Evolutionary conservation across 2,888 invertebrate genomes (phyloP).

Genomic region (Conistra vaccinii): DNA sequence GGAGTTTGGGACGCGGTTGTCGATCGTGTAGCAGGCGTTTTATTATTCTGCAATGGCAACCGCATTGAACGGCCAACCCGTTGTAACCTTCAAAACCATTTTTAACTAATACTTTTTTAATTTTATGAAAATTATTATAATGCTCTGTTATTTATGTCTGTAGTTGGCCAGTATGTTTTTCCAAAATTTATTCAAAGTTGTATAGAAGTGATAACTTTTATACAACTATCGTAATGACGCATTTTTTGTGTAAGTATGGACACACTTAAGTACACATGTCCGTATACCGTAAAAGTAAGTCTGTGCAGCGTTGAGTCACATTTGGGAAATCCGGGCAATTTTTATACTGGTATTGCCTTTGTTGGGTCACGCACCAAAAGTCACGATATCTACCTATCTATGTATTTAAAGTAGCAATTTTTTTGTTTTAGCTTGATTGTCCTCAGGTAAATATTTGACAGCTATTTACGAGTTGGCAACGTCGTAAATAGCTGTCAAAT

Average conservation of each 20-base stretch:
- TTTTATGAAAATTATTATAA: not conserved
- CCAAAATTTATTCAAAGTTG: not conserved
- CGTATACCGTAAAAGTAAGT: slow-evolving; percentile 31
- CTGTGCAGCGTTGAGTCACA: slow-evolving; percentile 34
- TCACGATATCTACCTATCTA: not conserved
- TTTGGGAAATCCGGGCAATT: slow-evolving; percentile 40
- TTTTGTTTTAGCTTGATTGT: no score
- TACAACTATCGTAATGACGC: slow-evolving; percentile 9
- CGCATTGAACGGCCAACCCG: not conserved
- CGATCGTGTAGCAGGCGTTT: no score
- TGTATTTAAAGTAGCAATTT: no score
- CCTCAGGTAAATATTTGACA: no score
- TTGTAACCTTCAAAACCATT: not conserved
- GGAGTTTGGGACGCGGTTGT: no score
- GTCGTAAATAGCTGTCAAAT: no score
- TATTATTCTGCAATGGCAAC: no score
- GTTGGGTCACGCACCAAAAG: not conserved
- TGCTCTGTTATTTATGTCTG: not conserved
- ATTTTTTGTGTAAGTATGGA: slow-evolving; percentile 3
- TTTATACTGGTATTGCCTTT: not conserved
- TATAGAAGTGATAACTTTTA: not conserved
- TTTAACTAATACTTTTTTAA: not conserved
- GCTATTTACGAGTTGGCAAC: no score
- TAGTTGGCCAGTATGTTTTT: not conserved
- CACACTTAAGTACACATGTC: slow-evolving; percentile 6